Conservation (phyloP, 2,797 vertebrate genomes). For the Chrosomus eos region DNA sequence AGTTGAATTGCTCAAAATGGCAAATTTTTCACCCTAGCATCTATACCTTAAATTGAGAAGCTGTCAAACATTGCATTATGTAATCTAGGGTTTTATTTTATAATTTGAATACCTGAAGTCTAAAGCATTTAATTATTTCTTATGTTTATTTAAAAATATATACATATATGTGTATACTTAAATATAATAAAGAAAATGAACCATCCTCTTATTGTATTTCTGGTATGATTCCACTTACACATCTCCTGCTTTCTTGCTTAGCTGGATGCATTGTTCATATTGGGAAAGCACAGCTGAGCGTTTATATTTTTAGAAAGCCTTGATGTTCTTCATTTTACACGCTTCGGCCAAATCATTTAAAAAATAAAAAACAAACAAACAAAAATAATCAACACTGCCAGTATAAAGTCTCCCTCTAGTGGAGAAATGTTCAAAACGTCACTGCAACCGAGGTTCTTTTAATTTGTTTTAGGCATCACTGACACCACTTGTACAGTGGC, state of each 20-base stretch:
- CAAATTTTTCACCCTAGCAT: neutral
- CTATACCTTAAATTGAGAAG: neutral
- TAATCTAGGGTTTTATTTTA: slow-evolving; percentile 1
- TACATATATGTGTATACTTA: too few relatives aligned
- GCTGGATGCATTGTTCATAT: neutral
- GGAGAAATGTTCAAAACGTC: neutral
- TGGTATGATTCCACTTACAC: neutral
- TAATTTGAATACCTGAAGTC: neutral
- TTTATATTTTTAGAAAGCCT: neutral
- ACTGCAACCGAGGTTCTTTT: neutral
- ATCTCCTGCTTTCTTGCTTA: neutral
- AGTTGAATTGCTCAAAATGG: neutral
- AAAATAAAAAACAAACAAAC: too few relatives aligned
- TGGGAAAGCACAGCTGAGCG: neutral
- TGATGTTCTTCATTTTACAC: neutral
- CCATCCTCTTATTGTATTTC: neutral
- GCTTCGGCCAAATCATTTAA: neutral
- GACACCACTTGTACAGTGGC: neutral
- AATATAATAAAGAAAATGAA: neutral
- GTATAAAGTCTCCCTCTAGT: slow-evolving; percentile 10
- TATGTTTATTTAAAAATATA: neutral
- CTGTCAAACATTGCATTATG: neutral
- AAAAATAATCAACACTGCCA: too few relatives aligned
- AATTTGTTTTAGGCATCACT: neutral
- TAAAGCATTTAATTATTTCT: neutral